A percentile compares a stretch with the other conserved stretches of the same genome.
phyloP scores from a whole-genome alignment of 2,888 invertebrate genomes.

The Epinotia ramella region DNA sequence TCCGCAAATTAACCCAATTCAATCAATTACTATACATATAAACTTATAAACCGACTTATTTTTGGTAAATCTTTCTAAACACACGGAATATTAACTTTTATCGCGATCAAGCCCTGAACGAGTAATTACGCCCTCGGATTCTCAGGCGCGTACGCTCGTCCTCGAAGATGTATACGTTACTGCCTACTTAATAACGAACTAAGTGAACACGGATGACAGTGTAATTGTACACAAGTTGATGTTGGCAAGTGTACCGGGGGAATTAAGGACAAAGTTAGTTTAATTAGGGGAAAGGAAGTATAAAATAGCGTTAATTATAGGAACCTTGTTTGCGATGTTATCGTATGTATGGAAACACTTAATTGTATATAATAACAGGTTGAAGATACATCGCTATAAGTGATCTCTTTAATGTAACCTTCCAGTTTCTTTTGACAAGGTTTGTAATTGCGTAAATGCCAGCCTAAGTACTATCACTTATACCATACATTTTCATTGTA shows the following conservation, averaged over 20 bases:
- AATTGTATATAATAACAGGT: neutral
- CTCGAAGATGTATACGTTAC: slow-evolving; percentile 8
- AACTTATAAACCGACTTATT: neutral
- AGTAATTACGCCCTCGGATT: slow-evolving; percentile 22
- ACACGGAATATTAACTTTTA: slow-evolving; percentile 22
- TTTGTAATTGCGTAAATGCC: neutral
- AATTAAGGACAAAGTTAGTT: slow-evolving; percentile 16
- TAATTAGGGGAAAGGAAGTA: slow-evolving; percentile 8
- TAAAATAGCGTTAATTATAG: neutral
- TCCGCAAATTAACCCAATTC: too few relatives aligned
- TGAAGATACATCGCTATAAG: neutral
- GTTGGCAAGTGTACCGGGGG: slow-evolving; percentile 3
- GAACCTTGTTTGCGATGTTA: neutral
- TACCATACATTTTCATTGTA: neutral
- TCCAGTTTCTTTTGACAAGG: neutral
- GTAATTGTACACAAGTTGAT: slow-evolving; percentile 13
- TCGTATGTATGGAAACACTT: neutral
- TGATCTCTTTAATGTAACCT: neutral
- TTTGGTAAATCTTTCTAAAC: neutral
- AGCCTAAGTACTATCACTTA: neutral
- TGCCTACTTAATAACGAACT: slow-evolving; percentile 9
- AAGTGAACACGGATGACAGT: slow-evolving; percentile 11
- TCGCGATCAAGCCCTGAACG: slow-evolving; percentile 28
- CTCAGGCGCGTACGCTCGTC: slow-evolving; percentile 2
- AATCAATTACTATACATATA: too few relatives aligned